Base-by-base conservation (phyloP, 2,888 invertebrate species). In the Noctua janthe region DNA sequence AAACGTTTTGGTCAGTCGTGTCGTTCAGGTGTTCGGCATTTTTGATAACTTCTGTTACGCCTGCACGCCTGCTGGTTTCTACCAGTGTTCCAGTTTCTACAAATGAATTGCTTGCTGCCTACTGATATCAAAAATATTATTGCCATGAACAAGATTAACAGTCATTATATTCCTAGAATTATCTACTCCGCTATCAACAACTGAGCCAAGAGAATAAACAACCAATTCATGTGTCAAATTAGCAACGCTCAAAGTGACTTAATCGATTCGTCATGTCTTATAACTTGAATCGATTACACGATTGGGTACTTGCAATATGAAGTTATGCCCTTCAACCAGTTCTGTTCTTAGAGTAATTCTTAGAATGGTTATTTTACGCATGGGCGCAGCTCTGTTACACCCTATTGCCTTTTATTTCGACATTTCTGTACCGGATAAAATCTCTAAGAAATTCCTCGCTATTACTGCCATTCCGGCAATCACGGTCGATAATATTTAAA, bases 371-470 rank as follows among this genome's bases (percentile, higher is more conserved):
- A 94, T 94, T 95, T 95, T 94, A 95, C 95, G 95, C 94, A 92
- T 94, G 94, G 93, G 91, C 89, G 93, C 91, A 89, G 86, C 91
- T 92, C 91, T 89, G 94, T 92, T 90, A 93, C 94, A 94, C 91
- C 92, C 93, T 93, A 93, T 92, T 94, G 94, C 89, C 87, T 94
- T 92, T 90, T 91, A 92, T 94, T 93, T 94, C 94, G 92, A 92
- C 92, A 94, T 92, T 90, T 66, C 82, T 84, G 87, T 89, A 88
- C 84, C 84, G 83, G 83, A 86, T 80, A 78, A 88, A 89, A 87
- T 89, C 72, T 72, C 78, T 79, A 71, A 82, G 75, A 62, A 85
- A 49, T 80, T 83, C 51, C 66, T 71, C 66, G 71, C 67, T 66
- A 39, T 78, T 79, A 71, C 62, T 72, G 71, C 15, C 17, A 77